Evolutionary conservation across 2,113 vertebrate genomes (phyloP), one percentile per base, ranked within the genome.

Genomic region (Colossoma macropomum): DNA sequence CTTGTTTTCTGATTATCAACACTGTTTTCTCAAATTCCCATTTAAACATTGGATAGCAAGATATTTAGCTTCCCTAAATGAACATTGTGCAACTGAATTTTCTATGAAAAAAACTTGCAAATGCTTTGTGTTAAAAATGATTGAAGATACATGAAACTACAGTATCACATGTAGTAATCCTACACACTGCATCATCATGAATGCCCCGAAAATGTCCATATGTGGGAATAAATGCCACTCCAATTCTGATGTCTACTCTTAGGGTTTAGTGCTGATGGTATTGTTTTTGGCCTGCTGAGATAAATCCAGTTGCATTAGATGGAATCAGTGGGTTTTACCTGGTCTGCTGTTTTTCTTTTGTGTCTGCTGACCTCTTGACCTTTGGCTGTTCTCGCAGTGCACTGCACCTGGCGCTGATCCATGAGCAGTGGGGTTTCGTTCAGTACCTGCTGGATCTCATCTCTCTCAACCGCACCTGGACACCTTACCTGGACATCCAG

Each of bases 401-500:
- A 0, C 87, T 96, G 59, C 95, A 96, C 86, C 82, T 96, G 87
- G 93, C 95, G 0, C 90, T 95, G 30, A 95, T 95, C 75, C 95
- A 96, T 34, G 94, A 94, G 84, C 93, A 95, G 0, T 93, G 93
- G 66, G 84, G 87, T 0, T 93, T 96, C 71, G 88, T 95, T 75
- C 92, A 94, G 52, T 93, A 92, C 78, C 90, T 96, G 41, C 86
- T 95, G 9, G 88, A 91, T 32, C 92, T 91, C 23, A 88, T 93
- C 0, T 81, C 84, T 0, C 87, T 89, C 17, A 92, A 93, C 0
- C 90, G 86, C 0, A 89, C 81, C 0, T 92, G 90, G 45, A 94
- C 89, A 0, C 91, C 92, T 4, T 95, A 94, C 88, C 87, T 96
- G 72, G 92, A 96, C 80, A 90, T 95, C 48, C 95, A 96, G 89